Conservation (phyloP, 2,888 invertebrate genomes). For the Phengaris alcon region DNA sequence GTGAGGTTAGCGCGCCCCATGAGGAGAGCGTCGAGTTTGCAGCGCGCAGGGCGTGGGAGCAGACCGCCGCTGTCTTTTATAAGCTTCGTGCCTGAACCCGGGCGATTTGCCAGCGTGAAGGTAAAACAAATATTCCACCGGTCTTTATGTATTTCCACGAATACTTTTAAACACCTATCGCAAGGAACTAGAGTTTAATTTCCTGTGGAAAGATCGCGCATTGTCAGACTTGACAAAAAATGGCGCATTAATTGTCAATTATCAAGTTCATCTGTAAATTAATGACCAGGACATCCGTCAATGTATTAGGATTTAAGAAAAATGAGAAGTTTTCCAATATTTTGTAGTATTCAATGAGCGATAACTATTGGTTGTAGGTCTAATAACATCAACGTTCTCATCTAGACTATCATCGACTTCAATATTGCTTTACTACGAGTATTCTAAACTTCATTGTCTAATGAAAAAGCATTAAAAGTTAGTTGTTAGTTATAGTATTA, state of each 20-base stretch:
- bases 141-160: constrained; percentile 29
- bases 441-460: no score
- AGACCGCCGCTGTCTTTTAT: constrained; percentile 71
- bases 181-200: constrained; percentile 2
- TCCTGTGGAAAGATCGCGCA: neutral
- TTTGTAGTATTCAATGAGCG: neutral
- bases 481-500: no score
- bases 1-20: constrained; percentile 76
- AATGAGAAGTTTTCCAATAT: neutral
- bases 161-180: neutral
- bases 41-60: constrained; percentile 72
- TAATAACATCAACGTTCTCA: neutral
- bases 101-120: constrained; percentile 61
- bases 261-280: constrained; percentile 16
- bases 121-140: constrained; percentile 43
- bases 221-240: constrained; percentile 9
- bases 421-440: no score
- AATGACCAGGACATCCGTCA: neutral
- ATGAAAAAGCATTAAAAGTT: no score
- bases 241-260: constrained; percentile 23
- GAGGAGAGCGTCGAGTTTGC: constrained; percentile 70
- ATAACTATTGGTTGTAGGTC: neutral
- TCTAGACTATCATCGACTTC: no score
- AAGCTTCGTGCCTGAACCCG: constrained; percentile 69
- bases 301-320: neutral